Evolutionary conservation across 1,140 invertebrate genomes (phyloP), one percentile per base, ranked within the genome.

Genomic region (Drosophila kohkoa): DNA sequence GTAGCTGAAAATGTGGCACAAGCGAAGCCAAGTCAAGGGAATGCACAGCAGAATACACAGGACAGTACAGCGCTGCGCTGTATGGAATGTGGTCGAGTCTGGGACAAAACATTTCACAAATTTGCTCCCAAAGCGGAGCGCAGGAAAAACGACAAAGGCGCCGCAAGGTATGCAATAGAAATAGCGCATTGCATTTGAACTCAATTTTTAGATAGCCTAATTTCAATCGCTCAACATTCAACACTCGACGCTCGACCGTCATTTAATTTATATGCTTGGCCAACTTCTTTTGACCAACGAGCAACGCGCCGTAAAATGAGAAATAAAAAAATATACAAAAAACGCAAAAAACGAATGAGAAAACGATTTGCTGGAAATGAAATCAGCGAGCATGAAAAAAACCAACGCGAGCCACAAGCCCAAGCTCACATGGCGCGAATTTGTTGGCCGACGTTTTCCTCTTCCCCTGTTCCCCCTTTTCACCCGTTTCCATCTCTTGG

Each of bases 211-310:
- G 64, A 76, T 75, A 59, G 66, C 75, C 78, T 86, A 86, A 86
- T 86, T 86, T 86, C 75, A 81, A 81, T 86, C 78, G 71, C 66
- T 71, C 77, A 78, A 77, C 59, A 66, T 63, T 82, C 59, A 59
- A 62, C 64, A 32, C 7, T 32, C 35, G 8, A 38, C 7, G 35
- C 66, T 81, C 60, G 64, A 62, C 65, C 82, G 76, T 82, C 82
- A 87, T 87, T 87, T 87, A 87, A 87, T 82, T 87, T 87, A 87
- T 87, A 76, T 87, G 82, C 82, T 77, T 87, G 82, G 68, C 68
- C 72, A 78, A 87, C 68, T 77, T 72, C 79, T 79, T 87, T 87
- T 74, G 72, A 79, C 82, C 60, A 65, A 57, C 58, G 8, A 57
- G 72, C 55, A 78, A 68, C 58, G 77, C 45, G 52, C 46, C 49